Conservation (phyloP, 2,797 vertebrate species). For the Crenichthys baileyi region DNA sequence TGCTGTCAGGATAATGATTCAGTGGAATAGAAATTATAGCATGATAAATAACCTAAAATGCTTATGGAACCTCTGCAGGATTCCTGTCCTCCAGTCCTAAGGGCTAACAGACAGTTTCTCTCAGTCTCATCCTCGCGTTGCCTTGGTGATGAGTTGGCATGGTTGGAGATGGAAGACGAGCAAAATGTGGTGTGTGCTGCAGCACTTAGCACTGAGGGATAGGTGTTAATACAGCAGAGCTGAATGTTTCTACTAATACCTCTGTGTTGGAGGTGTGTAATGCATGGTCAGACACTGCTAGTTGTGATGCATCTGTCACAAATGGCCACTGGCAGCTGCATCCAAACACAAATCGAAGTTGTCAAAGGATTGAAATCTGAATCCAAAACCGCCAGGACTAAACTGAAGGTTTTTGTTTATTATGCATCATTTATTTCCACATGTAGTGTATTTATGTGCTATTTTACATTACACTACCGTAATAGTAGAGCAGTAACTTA, state of each 20-base stretch:
- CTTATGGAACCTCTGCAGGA: neutral
- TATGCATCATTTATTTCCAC: neutral
- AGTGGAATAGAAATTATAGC: no score
- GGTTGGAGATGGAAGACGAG: slow-evolving; percentile 2
- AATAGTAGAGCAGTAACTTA: neutral
- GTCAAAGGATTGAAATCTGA: neutral
- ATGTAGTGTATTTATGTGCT: neutral
- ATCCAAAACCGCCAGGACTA: neutral
- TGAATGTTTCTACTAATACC: slow-evolving; percentile 5
- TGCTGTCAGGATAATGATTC: no score
- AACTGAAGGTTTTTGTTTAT: neutral
- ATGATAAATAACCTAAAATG: no score
- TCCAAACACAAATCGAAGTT: neutral
- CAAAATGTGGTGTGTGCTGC: neutral
- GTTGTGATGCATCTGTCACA: neutral
- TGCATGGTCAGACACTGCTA: neutral
- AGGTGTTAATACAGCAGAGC: neutral
- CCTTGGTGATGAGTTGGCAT: slow-evolving; percentile 3
- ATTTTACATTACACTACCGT: neutral
- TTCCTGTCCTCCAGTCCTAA: neutral
- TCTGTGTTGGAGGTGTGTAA: neutral
- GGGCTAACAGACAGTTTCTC: neutral
- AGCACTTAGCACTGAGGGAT: neutral
- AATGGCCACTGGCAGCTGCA: neutral
- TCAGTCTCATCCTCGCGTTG: neutral